Base-by-base conservation (phyloP, 2,888 invertebrate genomes). In the Lamellibrachia satsuma region DNA sequence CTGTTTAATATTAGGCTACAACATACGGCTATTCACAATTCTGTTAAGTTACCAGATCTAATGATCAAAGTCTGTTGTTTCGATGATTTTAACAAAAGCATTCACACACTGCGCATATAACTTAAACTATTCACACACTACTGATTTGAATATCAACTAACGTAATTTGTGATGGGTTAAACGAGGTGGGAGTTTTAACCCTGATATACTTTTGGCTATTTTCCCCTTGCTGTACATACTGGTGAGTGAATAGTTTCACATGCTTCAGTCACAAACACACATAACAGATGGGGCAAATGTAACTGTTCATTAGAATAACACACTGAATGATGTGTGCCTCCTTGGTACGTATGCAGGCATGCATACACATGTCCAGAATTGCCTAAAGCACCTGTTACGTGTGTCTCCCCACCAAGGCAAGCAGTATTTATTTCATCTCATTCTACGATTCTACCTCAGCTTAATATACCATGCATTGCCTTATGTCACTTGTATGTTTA, bases 391-490 rank as follows among this genome's bases (percentile, higher is more conserved):
- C 75, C 75, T 75, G 75, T 75, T 75, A 75, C 4, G 22, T 22
- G 22, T 75, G 75, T 75, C n/a, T 75, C 75, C 39, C 75, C 75
- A 75, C 75, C 22, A 75, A 22, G 75, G 75, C 75, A 75, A 75
- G 75, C 75, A 75, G n/a, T 6, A 15, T 75, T 75, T 22, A 75
- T n/a, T 39, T 39, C 39, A 39, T 1, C 39, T 39, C 39, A 39
- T 39, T 39, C 39, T 39, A 39, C 75, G 6, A 0, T 75, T 75
- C 75, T 75, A 75, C 3, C 22, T 75, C 22, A 75, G 75, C 75
- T 75, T 75, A 75, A 22, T 75, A 75, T 75, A 75, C 75, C 75
- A 75, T 75, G 75, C 75, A 15, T 75, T 75, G 75, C n/a, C 75
- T 75, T 75, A 75, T 22, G 75, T 15, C 75, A 75, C 75, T 39